Percentiles rank a stretch among this genome's conserved stretches.
Evolutionary conservation across 2,113 vertebrate species (phyloP).

Genomic region (Oncorhynchus masou): DNA sequence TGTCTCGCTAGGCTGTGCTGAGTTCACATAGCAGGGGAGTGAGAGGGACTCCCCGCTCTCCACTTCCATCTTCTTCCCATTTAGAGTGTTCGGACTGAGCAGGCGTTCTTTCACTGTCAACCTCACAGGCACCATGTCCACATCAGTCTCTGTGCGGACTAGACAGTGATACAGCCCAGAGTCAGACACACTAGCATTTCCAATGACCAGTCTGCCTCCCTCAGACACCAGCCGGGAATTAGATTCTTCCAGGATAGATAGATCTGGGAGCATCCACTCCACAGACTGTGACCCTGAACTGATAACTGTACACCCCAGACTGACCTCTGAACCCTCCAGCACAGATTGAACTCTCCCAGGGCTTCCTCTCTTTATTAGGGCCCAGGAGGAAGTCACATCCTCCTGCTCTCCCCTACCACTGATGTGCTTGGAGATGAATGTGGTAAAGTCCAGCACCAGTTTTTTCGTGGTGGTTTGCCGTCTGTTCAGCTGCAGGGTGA

Average conservation of each 20-base stretch:
- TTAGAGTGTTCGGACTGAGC: constrained; percentile 67
- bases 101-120: constrained; percentile 68
- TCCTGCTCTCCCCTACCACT: constrained; percentile 35
- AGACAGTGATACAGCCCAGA: constrained; percentile 77
- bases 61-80: constrained; percentile 69
- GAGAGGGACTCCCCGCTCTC: constrained; percentile 56
- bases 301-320: constrained; percentile 63
- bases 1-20: constrained; percentile 63
- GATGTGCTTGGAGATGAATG: constrained; percentile 62
- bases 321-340: constrained; percentile 66
- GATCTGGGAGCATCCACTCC: constrained; percentile 78
- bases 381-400: constrained; percentile 60
- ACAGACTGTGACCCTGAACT: constrained; percentile 57
- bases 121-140: constrained; percentile 70
- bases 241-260: constrained; percentile 60
- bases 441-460: constrained; percentile 75
- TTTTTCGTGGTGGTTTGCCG: constrained; percentile 75
- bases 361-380: constrained; percentile 63
- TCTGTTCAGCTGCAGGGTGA: constrained; percentile 74
- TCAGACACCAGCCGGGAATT: constrained; percentile 57
- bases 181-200: constrained; percentile 66
- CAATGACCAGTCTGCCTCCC: constrained; percentile 65
- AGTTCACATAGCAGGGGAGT: constrained; percentile 72
- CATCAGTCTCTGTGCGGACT: constrained; percentile 58
- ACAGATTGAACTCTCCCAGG: constrained; percentile 57